phyloP scores from a whole-genome alignment of 2,797 vertebrate genomes.

The Decapterus maruadsi region DNA sequence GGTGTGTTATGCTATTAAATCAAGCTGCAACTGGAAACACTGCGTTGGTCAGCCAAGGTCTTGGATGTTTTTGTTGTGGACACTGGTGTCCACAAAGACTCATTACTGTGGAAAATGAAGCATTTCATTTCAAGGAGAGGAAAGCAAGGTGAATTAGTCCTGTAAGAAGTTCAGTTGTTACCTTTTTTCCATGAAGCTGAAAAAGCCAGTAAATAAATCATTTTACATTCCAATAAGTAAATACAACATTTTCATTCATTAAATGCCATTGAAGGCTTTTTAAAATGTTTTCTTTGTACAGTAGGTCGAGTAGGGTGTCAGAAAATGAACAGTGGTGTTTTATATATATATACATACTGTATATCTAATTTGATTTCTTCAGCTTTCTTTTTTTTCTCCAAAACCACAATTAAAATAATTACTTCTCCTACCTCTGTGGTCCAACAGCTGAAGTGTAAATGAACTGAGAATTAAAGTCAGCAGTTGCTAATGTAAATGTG shows the following conservation, averaged over 20 bases:
- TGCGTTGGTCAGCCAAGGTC: neutral
- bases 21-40: neutral
- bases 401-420: neutral
- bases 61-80: neutral
- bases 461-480: neutral
- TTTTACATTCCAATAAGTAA: neutral
- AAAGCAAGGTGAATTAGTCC: neutral
- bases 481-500: neutral
- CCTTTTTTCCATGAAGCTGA: neutral
- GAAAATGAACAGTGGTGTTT: neutral
- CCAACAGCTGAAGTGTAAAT: neutral
- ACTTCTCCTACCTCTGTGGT: neutral
- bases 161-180: neutral
- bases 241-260: neutral
- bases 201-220: rapidly evolving
- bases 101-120: constrained; percentile 1
- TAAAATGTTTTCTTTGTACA: constrained; percentile 3
- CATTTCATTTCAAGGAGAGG: constrained; percentile 9
- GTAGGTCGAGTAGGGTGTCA: neutral
- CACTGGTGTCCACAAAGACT: neutral
- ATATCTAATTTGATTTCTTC: neutral
- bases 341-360: no score
- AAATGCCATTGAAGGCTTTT: neutral
- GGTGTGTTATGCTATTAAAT: neutral
- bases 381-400: neutral